phyloP scores from a whole-genome alignment of 2,113 vertebrate species.

The Reinhardtius hippoglossoides region DNA sequence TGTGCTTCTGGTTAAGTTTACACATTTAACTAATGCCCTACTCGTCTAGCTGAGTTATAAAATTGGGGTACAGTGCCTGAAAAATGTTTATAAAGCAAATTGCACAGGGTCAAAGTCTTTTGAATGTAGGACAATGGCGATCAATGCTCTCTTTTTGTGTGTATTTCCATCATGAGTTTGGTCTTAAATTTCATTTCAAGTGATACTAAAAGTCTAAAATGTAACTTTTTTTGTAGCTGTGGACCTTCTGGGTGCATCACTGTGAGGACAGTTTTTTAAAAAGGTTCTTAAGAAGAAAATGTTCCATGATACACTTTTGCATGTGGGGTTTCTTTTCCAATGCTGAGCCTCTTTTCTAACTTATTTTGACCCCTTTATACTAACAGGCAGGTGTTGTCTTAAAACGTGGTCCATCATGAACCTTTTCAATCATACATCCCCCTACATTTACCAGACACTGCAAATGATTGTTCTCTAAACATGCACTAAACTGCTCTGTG shows the following conservation, averaged over 20 bases:
- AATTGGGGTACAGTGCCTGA: no score
- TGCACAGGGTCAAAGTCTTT: no score
- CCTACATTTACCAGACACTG: conserved; percentile 10
- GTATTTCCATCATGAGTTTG: no score
- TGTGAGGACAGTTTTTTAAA: conserved; percentile 2
- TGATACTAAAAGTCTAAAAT: no score
- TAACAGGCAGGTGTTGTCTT: neutral
- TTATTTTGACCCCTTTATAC: neutral
- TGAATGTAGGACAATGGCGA: no score
- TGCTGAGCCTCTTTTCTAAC: neutral
- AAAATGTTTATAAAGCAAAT: no score
- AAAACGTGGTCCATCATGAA: neutral
- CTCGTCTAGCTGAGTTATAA: no score
- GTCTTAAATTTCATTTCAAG: no score
- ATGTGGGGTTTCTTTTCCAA: neutral
- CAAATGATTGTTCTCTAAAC: conserved; percentile 11
- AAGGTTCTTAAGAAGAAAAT: neutral
- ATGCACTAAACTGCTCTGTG: conserved; percentile 9
- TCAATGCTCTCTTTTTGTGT: no score
- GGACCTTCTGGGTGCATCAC: neutral
- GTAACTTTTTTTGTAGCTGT: no score
- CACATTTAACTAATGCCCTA: no score
- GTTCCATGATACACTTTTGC: neutral
- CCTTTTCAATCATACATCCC: neutral
- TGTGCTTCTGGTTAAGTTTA: no score